A percentile compares a stretch with the other conserved stretches of the same genome.
Conservation (phyloP, 2,797 vertebrate species). For the Bucorvus abyssinicus region DNA sequence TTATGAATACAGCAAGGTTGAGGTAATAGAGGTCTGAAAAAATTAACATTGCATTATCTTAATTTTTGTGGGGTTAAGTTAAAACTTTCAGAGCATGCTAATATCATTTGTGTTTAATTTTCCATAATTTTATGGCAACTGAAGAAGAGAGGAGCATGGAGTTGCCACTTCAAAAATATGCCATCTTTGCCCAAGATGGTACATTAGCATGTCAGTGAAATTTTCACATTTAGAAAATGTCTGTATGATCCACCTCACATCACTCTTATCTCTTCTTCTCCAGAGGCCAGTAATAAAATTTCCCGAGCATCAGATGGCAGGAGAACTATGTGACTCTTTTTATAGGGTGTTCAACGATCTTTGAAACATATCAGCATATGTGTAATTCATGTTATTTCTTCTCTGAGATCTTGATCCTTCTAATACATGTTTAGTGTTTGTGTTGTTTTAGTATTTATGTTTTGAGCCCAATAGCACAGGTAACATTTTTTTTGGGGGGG, state of each 20-base stretch:
- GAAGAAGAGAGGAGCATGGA: accelerated
- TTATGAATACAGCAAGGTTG: slow-evolving; percentile 47
- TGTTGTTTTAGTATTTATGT: background rate
- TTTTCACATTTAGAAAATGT: background rate
- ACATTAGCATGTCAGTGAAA: accelerated
- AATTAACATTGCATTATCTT: slow-evolving; percentile 58
- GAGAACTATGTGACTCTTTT: background rate
- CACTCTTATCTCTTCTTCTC: background rate
- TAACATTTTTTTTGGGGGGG: background rate
- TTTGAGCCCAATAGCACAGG: background rate
- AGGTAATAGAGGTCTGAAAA: slow-evolving; percentile 54
- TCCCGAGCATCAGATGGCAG: background rate
- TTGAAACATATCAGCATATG: background rate
- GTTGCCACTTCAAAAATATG: background rate
- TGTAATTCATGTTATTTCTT: background rate
- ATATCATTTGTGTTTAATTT: background rate
- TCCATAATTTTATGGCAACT: background rate
- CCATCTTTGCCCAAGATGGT: background rate
- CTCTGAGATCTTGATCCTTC: background rate
- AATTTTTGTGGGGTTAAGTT: background rate
- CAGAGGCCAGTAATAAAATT: slow-evolving; percentile 4
- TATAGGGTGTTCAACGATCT: background rate
- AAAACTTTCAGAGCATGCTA: slow-evolving; percentile 15
- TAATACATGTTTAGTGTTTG: background rate
- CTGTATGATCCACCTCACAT: background rate